Evolutionary conservation across 1,140 invertebrate genomes (phyloP).

Genomic region (Theocolax elegans): DNA sequence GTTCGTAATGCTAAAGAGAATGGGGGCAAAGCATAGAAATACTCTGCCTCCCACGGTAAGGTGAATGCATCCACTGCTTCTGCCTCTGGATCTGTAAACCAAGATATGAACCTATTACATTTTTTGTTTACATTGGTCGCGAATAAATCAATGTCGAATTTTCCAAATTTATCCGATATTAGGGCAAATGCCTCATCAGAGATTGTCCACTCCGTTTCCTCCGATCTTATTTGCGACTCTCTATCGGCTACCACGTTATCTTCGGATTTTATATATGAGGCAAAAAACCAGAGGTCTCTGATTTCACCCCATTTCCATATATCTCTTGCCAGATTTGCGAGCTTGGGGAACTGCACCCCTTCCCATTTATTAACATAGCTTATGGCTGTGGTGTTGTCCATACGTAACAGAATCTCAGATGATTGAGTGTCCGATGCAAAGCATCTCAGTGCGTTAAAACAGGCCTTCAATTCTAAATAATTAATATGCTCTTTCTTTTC

Average conservation of each 20-base stretch:
- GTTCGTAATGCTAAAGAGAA: constrained; percentile 43
- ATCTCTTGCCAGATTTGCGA: not conserved
- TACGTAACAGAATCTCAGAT: constrained; percentile 49
- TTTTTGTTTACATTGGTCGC: constrained; percentile 26
- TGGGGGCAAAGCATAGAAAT: constrained; percentile 45
- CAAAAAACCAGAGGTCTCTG: constrained; percentile 42
- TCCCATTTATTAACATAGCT: constrained; percentile 39
- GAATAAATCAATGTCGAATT: constrained; percentile 34
- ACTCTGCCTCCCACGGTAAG: constrained; percentile 40
- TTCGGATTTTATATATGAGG: constrained; percentile 45
- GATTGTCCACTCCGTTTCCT: constrained; percentile 29
- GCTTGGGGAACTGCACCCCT: not conserved
- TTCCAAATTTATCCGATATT: constrained; percentile 38
- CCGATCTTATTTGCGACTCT: constrained; percentile 34
- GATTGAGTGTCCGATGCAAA: constrained; percentile 34
- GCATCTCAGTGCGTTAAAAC: constrained; percentile 35
- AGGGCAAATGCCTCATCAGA: constrained; percentile 33
- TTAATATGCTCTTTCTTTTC: constrained; percentile 34
- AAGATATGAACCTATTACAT: not conserved
- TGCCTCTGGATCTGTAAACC: not conserved
- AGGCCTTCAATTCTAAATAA: too few species aligned
- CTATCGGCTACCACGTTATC: constrained; percentile 46
- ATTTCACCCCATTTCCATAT: constrained; percentile 49
- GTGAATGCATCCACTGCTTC: constrained; percentile 38
- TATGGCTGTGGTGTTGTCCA: constrained; percentile 47